A percentile compares a stretch with the other conserved stretches of the same genome.
These are phyloP conservation scores for Gnatocerus cornutus DNA, from an alignment of 2,888 invertebrate genomes.

Conservation along the genomic window DNA sequence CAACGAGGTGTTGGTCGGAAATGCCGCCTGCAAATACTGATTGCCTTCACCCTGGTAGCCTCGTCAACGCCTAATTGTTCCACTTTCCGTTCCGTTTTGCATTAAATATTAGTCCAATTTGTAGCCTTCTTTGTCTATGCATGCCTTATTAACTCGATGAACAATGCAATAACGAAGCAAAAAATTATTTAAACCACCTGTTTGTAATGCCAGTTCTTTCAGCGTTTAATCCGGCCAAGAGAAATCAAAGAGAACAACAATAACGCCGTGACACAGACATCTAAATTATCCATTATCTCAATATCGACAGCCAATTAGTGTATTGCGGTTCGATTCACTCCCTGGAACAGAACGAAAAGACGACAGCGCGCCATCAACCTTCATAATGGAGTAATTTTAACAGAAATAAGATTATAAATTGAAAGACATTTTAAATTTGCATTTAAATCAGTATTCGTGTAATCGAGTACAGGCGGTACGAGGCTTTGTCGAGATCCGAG, in stretches of 20 bases:
- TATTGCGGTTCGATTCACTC: constrained; percentile 64
- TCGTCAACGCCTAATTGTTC: constrained; percentile 51
- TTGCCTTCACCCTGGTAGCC: constrained; percentile 45
- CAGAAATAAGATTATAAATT: constrained; percentile 71
- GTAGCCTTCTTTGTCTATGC: constrained; percentile 33
- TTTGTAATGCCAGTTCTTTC: too few species aligned
- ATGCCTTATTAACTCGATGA: constrained; percentile 24
- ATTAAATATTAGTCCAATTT: constrained; percentile 44
- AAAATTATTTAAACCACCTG: background rate
- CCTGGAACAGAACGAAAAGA: constrained; percentile 48
- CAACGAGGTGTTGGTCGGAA: constrained; percentile 60
- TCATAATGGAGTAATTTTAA: constrained; percentile 70
- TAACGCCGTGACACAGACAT: constrained; percentile 48
- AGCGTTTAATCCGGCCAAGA: background rate
- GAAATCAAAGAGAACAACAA: constrained; percentile 42
- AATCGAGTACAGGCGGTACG: constrained; percentile 66
- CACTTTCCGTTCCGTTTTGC: constrained; percentile 44
- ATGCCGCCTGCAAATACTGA: constrained; percentile 50
- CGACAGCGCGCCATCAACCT: constrained; percentile 61
- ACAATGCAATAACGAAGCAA: constrained; percentile 4
- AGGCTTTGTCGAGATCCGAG: constrained; percentile 50
- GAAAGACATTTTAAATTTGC: constrained; percentile 71
- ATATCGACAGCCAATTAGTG: constrained; percentile 58
- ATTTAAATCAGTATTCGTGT: constrained; percentile 70
- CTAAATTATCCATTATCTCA: constrained; percentile 59